Evolutionary conservation across 2,888 invertebrate species (phyloP).

Genomic region (Catocala sponsa): DNA sequence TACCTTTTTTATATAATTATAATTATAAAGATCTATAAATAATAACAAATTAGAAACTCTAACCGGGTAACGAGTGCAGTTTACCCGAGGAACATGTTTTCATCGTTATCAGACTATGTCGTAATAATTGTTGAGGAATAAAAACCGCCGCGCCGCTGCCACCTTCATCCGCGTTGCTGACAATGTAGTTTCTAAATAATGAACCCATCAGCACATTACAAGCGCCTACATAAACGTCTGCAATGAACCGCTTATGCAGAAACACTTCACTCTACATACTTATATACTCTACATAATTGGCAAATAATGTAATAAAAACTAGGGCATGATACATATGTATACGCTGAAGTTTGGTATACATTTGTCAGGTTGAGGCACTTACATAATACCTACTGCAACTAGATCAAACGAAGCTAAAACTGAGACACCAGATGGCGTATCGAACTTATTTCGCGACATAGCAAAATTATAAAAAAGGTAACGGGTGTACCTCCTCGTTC

Average conservation of each 20-base stretch:
- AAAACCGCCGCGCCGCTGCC: constrained; percentile 53
- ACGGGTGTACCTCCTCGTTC: constrained; percentile 40
- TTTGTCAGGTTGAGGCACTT: constrained; percentile 32
- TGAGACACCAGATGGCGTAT: constrained; percentile 53
- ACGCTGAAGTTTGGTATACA: constrained; percentile 14
- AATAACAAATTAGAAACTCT: background rate
- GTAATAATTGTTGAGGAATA: constrained; percentile 73
- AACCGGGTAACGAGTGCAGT: constrained; percentile 23
- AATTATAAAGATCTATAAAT: too few species aligned
- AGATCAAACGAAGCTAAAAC: constrained; percentile 31
- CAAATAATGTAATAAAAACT: constrained; percentile 16
- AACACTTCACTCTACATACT: background rate
- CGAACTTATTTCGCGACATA: constrained; percentile 20
- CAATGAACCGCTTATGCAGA: constrained; percentile 2
- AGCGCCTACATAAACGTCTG: constrained; percentile 1
- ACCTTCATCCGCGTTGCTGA: constrained; percentile 71
- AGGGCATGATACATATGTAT: constrained; percentile 17
- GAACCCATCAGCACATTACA: background rate
- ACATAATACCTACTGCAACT: constrained; percentile 49
- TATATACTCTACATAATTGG: too few species aligned
- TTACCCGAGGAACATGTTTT: constrained; percentile 63
- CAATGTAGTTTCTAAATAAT: constrained; percentile 42
- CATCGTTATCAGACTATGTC: constrained; percentile 83
- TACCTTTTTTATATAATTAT: too few species aligned
- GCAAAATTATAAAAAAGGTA: constrained; percentile 42